A percentile compares a stretch with the other conserved stretches of the same genome.
Evolutionary conservation across 53 echinoderm and acorn worm genomes (phyloP).

Genomic region (Arbacia lixula): DNA sequence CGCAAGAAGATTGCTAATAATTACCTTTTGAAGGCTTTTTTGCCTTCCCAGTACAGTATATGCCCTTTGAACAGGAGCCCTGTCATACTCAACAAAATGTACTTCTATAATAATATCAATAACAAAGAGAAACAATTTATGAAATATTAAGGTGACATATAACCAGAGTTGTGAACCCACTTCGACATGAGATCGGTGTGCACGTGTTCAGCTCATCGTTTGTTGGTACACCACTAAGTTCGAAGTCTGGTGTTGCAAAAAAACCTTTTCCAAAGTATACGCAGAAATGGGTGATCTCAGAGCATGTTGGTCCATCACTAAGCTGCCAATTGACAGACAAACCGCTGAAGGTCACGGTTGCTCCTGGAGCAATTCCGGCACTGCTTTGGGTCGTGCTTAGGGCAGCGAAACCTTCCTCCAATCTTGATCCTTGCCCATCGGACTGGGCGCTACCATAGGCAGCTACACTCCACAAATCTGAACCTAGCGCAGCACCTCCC

Average conservation of each 20-base stretch:
- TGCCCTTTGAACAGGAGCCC: no score
- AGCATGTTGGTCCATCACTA: slow-evolving; percentile 42
- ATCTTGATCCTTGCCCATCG: slow-evolving; percentile 47
- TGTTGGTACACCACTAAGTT: slow-evolving; percentile 50
- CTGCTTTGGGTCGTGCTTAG: background rate
- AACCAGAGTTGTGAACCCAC: slow-evolving; percentile 39
- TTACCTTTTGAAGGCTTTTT: no score
- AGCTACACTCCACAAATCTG: slow-evolving; percentile 50
- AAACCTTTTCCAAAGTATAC: slow-evolving; percentile 47
- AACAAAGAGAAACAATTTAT: no score
- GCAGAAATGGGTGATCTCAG: slow-evolving; percentile 62
- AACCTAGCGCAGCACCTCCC: slow-evolving; percentile 55
- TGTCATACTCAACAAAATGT: no score
- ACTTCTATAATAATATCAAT: no score
- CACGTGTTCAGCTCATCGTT: slow-evolving; percentile 53
- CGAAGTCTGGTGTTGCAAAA: slow-evolving; percentile 39
- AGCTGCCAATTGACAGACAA: background rate
- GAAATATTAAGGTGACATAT: no score
- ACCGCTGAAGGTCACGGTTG: slow-evolving; percentile 13
- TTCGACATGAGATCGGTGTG: slow-evolving; percentile 57
- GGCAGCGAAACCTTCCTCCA: background rate
- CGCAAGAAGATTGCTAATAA: no score
- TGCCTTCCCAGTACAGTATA: no score
- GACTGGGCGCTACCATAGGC: slow-evolving; percentile 48
- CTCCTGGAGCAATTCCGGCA: background rate